Evolutionary conservation across 2,797 vertebrate genomes (phyloP).

Genomic region (Lacerta viridis): DNA sequence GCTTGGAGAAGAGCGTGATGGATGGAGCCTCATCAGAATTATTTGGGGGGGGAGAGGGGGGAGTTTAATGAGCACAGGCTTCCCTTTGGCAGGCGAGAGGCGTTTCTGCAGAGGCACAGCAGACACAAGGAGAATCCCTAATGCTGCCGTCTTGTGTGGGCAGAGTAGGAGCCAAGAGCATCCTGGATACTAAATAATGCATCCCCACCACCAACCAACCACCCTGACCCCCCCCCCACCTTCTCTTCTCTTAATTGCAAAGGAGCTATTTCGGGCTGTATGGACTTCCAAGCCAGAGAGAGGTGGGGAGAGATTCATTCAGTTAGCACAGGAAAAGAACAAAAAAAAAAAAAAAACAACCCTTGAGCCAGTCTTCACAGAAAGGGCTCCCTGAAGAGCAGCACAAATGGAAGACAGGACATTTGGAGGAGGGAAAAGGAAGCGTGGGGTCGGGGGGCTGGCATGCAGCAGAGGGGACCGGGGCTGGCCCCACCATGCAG

Average conservation of each 20-base stretch:
- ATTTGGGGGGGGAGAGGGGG: background rate
- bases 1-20: background rate
- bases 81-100: background rate
- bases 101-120: background rate
- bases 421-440: too few species aligned
- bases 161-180: conserved; percentile 16
- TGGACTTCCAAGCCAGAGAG: background rate
- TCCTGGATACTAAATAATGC: conserved; percentile 57
- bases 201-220: accelerated
- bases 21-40: background rate
- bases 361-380: too few species aligned
- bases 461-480: too few species aligned
- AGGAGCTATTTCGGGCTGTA: conserved; percentile 24
- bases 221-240: too few species aligned
- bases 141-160: background rate
- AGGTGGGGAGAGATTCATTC: background rate
- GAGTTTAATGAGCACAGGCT: background rate
- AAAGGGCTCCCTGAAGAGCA: too few species aligned
- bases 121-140: background rate
- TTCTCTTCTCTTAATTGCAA: conserved; percentile 22
- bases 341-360: too few species aligned
- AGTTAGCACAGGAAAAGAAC: background rate
- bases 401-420: too few species aligned
- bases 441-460: too few species aligned
- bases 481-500: too few species aligned